A percentile compares a stretch with the other conserved stretches of the same genome.
These are phyloP conservation scores for Pipistrellus pygmaeus DNA, from an alignment of 2,797 vertebrate genomes.

Conservation along the genomic window DNA sequence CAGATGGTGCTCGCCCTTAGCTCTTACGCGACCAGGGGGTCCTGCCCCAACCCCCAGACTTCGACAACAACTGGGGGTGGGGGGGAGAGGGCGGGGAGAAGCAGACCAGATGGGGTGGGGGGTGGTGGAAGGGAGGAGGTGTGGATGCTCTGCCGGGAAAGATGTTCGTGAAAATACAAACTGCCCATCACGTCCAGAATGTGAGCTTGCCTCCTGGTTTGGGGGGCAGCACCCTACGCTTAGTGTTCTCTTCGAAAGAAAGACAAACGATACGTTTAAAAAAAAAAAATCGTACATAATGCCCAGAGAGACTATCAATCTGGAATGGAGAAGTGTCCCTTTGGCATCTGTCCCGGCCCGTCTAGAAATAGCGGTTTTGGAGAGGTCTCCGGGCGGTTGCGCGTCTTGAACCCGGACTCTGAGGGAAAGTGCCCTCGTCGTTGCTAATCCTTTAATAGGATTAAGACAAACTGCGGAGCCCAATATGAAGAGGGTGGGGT, in stretches of 20 bases:
- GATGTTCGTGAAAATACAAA: slow-evolving; percentile 80
- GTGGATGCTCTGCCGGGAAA: slow-evolving; percentile 78
- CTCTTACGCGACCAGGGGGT: slow-evolving; percentile 89
- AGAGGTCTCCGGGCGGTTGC: neutral
- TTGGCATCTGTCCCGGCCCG: too few species aligned
- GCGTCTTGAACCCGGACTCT: slow-evolving; percentile 43
- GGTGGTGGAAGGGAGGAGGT: slow-evolving; percentile 72
- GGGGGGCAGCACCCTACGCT: slow-evolving; percentile 39
- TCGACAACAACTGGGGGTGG: slow-evolving; percentile 80
- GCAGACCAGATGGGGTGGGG: slow-evolving; percentile 85
- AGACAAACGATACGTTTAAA: neutral
- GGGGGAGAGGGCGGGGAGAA: slow-evolving; percentile 64
- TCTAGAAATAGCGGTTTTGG: neutral
- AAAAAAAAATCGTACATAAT: slow-evolving; percentile 28
- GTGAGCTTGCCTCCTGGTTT: slow-evolving; percentile 71
- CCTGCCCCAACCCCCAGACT: slow-evolving; percentile 84
- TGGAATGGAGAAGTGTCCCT: neutral
- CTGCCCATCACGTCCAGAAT: slow-evolving; percentile 77
- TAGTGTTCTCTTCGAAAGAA: slow-evolving; percentile 25
- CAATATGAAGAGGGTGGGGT: neutral
- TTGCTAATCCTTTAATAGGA: slow-evolving; percentile 68
- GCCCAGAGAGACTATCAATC: slow-evolving; percentile 53
- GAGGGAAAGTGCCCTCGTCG: neutral
- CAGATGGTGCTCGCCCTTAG: slow-evolving; percentile 72
- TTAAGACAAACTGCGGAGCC: slow-evolving; percentile 57